Percentiles rank a stretch among this genome's conserved stretches.
Conservation (phyloP, 2,113 vertebrate species). For the Saimiri boliviensis region DNA sequence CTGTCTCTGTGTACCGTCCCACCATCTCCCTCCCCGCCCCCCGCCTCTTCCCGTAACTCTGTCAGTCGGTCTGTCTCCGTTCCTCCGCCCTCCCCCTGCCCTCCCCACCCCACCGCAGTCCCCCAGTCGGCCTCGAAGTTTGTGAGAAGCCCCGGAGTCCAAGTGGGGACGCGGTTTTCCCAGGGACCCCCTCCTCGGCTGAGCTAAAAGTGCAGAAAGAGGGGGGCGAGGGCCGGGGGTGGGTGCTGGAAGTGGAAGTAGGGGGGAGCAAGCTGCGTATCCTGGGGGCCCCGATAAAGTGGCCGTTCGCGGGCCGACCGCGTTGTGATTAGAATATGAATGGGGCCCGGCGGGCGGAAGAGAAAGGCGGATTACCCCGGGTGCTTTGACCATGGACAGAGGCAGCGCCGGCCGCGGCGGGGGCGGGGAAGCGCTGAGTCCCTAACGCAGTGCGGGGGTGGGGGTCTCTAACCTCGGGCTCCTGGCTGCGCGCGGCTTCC, state of each 20-base stretch:
- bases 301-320: slow-evolving; percentile 96
- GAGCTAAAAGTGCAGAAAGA: slow-evolving; percentile 45
- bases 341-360: slow-evolving; percentile 95
- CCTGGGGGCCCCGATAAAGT: slow-evolving; percentile 94
- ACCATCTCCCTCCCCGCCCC: background rate
- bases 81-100: background rate
- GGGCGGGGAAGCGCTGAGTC: slow-evolving; percentile 28
- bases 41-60: slow-evolving; percentile 55
- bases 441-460: background rate
- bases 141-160: slow-evolving; percentile 46
- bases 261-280: slow-evolving; percentile 92
- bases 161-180: slow-evolving; percentile 69
- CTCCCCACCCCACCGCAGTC: too few relatives aligned
- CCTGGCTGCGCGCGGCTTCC: background rate
- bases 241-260: slow-evolving; percentile 81
- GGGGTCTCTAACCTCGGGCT: slow-evolving; percentile 26
- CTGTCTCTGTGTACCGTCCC: background rate
- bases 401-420: slow-evolving; percentile 84
- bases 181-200: slow-evolving; percentile 72
- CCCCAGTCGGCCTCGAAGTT: slow-evolving; percentile 42
- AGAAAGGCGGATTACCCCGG: slow-evolving; percentile 98
- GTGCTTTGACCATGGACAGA: slow-evolving; percentile 96
- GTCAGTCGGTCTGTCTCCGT: slow-evolving; percentile 62
- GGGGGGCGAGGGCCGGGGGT: slow-evolving; percentile 56
- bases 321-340: slow-evolving; percentile 99